Evolutionary conservation across 2,888 invertebrate species (phyloP), one percentile per base, ranked within the genome.

Genomic region (Diarsia brunnea): DNA sequence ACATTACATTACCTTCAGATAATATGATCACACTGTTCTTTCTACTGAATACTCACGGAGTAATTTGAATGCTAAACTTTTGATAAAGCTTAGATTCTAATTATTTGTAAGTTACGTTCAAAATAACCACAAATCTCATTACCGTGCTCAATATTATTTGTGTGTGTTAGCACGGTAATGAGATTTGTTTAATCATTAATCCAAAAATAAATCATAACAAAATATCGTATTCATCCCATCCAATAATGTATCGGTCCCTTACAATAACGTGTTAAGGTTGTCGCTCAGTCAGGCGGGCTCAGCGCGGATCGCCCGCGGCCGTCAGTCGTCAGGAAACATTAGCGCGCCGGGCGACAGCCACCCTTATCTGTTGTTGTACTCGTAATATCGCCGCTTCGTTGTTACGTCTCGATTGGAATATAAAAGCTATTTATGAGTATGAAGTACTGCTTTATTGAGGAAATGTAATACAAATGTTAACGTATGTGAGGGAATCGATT

Each of bases 291-390:
- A 24, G 60, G 24, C 12, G 45, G 63, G 45, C 21, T 53, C 19
- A 47, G 69, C 53, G 19, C 43, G 69, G 31, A 38, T 69, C 47
- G 71, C 76, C 82, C 69, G 67, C 60, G 72, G 78, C 78, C 27
- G 49, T 16, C 66, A 21, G 47, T n/a, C 24, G 68, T 53, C 82
- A 82, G 83, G 83, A 78, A 73, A 71, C 85, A 82, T 82, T 84
- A 73, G 85, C 60, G 31, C 58, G 31, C 63, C 31, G 63, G 63
- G 78, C 68, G 60, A 64, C 72, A 45, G 45, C 31, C 72, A 45
- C 55, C 16, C 63, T 38, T 82, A 82, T 85, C 73, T 71, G 47
- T 67, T 47, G 53, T 51, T 55, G 78, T n/a, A n/a, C n/a, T n/a
- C n/a, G n/a, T 82, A 70, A 85, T 82, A 68, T 70, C 64, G 61